Evolutionary conservation across 2,797 vertebrate genomes (phyloP).

Genomic region (Hapalemur alaotrensis): DNA sequence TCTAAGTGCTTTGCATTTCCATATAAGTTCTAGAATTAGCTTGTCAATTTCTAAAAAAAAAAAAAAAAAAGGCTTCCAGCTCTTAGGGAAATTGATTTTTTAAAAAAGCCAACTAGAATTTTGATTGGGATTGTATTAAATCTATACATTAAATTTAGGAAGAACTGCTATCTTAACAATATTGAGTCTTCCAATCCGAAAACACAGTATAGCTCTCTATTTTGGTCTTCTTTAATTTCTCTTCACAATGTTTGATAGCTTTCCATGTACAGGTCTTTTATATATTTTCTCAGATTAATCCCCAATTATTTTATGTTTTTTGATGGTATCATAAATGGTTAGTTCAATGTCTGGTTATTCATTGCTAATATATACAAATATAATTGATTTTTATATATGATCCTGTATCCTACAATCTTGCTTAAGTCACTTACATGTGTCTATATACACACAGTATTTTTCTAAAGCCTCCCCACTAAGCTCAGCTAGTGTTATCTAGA

Average conservation of each 20-base stretch:
- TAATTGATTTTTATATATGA: not conserved
- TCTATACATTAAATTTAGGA: not conserved
- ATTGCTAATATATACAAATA: not conserved
- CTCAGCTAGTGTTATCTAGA: not conserved
- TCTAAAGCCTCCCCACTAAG: not conserved
- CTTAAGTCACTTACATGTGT: not conserved
- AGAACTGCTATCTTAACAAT: not conserved
- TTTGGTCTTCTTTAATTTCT: constrained; percentile 3
- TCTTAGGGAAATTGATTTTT: too few relatives aligned
- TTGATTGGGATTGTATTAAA: not conserved
- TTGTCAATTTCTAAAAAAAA: not conserved
- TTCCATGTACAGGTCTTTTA: not conserved
- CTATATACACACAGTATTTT: not conserved
- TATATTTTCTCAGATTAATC: constrained; percentile 6
- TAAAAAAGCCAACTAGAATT: not conserved
- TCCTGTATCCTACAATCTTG: not conserved
- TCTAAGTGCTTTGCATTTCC: not conserved
- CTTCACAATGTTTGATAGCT: not conserved
- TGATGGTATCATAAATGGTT: not conserved
- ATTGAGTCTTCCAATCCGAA: not conserved
- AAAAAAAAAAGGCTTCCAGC: too few relatives aligned
- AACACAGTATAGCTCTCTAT: not conserved
- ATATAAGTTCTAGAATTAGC: not conserved
- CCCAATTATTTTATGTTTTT: constrained; percentile 14
- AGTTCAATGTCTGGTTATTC: not conserved